phyloP scores from a whole-genome alignment of 2,888 invertebrate genomes.

The Ophioninae sp. region DNA sequence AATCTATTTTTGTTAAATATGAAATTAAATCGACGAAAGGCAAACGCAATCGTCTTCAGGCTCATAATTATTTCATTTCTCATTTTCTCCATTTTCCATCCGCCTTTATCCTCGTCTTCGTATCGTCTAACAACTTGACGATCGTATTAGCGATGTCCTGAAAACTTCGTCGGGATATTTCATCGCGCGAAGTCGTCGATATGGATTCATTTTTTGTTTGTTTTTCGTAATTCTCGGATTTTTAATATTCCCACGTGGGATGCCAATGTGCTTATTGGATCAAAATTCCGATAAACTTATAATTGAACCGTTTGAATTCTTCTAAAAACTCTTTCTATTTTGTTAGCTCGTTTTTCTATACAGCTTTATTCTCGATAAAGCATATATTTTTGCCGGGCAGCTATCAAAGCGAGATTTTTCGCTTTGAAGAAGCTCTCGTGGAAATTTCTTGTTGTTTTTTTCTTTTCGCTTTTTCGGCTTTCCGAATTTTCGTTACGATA shows the following conservation, averaged over 20 bases:
- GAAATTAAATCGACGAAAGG: conserved; percentile 62
- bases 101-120: background rate
- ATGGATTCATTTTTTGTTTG: background rate
- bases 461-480: background rate
- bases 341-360: conserved; percentile 52
- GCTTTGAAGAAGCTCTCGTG: conserved; percentile 22
- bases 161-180: background rate
- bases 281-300: conserved; percentile 40
- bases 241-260: conserved; percentile 47
- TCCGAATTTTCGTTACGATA: conserved; percentile 5
- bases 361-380: conserved; percentile 52
- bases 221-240: conserved; percentile 30
- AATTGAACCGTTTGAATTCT: conserved; percentile 3
- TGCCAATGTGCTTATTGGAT: conserved; percentile 33
- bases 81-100: conserved; percentile 26
- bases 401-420: conserved; percentile 28
- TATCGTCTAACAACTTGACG: background rate
- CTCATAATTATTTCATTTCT: conserved; percentile 50
- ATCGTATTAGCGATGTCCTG: background rate
- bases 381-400: conserved; percentile 17
- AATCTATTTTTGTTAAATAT: conserved; percentile 32
- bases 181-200: conserved; percentile 24
- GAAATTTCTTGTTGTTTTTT: background rate
- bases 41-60: conserved; percentile 62
- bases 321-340: conserved; percentile 44